phyloP scores from a whole-genome alignment of 1,140 invertebrate genomes.

The Euglossa dilemma region DNA sequence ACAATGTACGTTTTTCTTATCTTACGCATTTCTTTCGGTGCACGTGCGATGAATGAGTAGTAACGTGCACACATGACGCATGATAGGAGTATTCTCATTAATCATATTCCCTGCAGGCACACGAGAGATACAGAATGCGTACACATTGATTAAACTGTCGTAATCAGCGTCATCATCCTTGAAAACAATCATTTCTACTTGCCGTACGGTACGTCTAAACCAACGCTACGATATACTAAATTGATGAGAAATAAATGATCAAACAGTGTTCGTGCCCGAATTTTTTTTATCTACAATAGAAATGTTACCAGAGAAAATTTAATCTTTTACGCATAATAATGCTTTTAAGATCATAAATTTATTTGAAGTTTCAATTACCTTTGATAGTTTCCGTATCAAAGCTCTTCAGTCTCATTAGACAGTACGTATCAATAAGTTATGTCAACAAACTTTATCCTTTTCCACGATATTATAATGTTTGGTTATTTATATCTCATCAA shows the following conservation, averaged over 20 bases:
- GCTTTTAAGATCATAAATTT: too few species aligned
- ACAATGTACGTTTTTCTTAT: not conserved
- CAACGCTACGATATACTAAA: not conserved
- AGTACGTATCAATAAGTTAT: too few species aligned
- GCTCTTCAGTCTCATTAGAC: too few species aligned
- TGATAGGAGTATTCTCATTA: conserved; percentile 16
- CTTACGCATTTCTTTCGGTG: not conserved
- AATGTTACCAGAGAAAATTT: too few species aligned
- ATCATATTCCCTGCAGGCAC: conserved; percentile 25
- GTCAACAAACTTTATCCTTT: too few species aligned
- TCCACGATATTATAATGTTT: too few species aligned
- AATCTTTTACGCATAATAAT: too few species aligned
- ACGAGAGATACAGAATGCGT: conserved; percentile 3
- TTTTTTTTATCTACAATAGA: too few species aligned
- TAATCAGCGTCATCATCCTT: not conserved
- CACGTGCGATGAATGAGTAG: conserved; percentile 11
- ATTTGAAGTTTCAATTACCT: too few species aligned
- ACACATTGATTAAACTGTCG: not conserved
- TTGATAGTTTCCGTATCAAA: too few species aligned
- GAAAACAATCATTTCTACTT: not conserved
- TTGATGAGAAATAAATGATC: not conserved
- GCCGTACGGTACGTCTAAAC: not conserved
- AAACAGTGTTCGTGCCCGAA: too few species aligned
- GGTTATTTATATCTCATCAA: not conserved
- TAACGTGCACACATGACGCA: conserved; percentile 17